A percentile compares a stretch with the other conserved stretches of the same genome.
phyloP scores from a whole-genome alignment of 2,797 vertebrate species.

The Lindbergichthys nudifrons region DNA sequence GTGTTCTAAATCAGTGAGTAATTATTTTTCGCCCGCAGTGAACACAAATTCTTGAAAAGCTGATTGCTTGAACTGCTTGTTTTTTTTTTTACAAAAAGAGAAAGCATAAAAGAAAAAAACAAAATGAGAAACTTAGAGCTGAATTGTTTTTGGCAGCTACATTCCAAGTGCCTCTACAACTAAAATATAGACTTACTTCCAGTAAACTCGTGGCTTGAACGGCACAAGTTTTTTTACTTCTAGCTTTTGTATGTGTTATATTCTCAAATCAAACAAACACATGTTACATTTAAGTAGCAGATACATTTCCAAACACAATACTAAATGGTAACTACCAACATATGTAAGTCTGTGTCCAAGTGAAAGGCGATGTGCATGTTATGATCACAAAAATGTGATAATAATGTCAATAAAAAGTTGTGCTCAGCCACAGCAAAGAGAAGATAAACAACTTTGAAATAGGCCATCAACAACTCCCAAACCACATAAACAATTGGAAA shows the following conservation, averaged over 20 bases:
- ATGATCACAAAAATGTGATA: slow-evolving; percentile 24
- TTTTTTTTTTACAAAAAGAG: slow-evolving; percentile 18
- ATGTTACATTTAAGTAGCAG: background rate
- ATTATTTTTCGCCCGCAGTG: slow-evolving; percentile 36
- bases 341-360: slow-evolving; percentile 6
- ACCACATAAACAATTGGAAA: slow-evolving; percentile 17
- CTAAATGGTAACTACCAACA: slow-evolving; percentile 13
- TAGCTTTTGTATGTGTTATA: background rate
- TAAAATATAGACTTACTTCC: slow-evolving; percentile 34
- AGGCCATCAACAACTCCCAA: slow-evolving; percentile 19
- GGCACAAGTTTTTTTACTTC: background rate
- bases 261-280: slow-evolving; percentile 13
- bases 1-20: slow-evolving; percentile 55
- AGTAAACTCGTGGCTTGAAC: slow-evolving; percentile 10
- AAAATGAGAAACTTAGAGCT: slow-evolving; percentile 34
- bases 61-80: background rate
- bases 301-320: slow-evolving; percentile 9
- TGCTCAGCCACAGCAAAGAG: slow-evolving; percentile 4
- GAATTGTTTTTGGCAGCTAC: slow-evolving; percentile 34
- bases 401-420: slow-evolving; percentile 15
- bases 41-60: slow-evolving; percentile 22
- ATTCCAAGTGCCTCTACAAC: slow-evolving; percentile 14
- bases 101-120: slow-evolving; percentile 21
- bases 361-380: slow-evolving; percentile 7
- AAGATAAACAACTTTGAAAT: slow-evolving; percentile 4